These are phyloP conservation scores for Taphrorychus bicolor DNA, from an alignment of 2,888 invertebrate species.

Conservation along the genomic window DNA sequence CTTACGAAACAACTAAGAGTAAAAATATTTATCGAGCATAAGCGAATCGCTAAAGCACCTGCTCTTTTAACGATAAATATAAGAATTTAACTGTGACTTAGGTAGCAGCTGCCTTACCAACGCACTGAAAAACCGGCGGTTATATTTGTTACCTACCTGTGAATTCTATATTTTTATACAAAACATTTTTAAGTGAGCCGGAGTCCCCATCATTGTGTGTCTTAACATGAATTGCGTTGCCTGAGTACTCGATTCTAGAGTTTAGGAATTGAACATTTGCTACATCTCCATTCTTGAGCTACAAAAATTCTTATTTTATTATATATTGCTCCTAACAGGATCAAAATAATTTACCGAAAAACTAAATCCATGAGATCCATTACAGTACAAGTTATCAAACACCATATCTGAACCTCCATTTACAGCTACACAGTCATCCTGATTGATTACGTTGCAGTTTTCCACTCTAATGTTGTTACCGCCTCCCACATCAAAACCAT, in stretches of 20 bases:
- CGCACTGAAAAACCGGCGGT: neutral
- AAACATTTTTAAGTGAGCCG: conserved; percentile 22
- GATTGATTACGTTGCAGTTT: conserved; percentile 42
- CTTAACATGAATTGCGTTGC: conserved; percentile 34
- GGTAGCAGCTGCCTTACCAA: neutral
- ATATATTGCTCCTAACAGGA: neutral
- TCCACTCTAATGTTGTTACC: conserved; percentile 37
- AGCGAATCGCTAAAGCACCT: too few species aligned
- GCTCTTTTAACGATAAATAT: too few species aligned
- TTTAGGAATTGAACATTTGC: conserved; percentile 26
- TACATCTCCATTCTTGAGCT: conserved; percentile 23
- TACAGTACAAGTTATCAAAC: conserved; percentile 40
- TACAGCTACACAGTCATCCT: conserved; percentile 46
- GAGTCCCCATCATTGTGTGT: conserved; percentile 25
- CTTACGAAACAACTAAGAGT: too few species aligned
- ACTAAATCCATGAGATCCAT: conserved; percentile 45
- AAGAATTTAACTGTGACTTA: too few species aligned
- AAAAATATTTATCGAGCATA: too few species aligned
- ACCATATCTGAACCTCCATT: conserved; percentile 39
- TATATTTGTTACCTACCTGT: conserved; percentile 11
- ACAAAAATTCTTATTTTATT: conserved; percentile 10
- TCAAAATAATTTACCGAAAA: conserved; percentile 41
- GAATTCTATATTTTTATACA: conserved; percentile 35
- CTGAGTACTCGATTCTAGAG: conserved; percentile 21
- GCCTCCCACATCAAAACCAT: conserved; percentile 43